Percentiles rank a stretch among this genome's conserved stretches.
phyloP scores from a whole-genome alignment of 2,797 vertebrate genomes.

The Nannoperca australis region DNA sequence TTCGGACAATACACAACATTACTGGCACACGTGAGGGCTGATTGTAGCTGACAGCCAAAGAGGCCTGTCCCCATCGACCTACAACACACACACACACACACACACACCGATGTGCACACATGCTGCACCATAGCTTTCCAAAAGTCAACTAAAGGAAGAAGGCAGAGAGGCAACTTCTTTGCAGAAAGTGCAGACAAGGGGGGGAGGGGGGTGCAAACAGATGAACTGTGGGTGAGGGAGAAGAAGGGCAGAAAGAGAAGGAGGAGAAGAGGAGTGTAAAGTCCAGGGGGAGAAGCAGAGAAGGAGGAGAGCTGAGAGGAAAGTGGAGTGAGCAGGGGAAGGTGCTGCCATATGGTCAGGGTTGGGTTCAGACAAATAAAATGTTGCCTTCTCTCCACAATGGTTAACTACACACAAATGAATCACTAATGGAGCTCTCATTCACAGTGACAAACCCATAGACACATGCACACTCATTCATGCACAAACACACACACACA shows the following conservation, averaged over 20 bases:
- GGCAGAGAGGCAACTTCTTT: constrained; percentile 42
- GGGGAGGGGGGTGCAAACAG: constrained; percentile 13
- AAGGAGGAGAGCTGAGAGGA: constrained; percentile 28
- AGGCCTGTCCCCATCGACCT: constrained; percentile 77
- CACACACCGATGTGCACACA: constrained; percentile 28
- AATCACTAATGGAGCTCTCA: constrained; percentile 82
- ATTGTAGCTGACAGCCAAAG: constrained; percentile 79
- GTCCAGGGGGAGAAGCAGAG: constrained; percentile 43
- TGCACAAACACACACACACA: constrained; percentile 31
- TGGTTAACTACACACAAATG: constrained; percentile 94
- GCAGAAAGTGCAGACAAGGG: constrained; percentile 26
- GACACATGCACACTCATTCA: constrained; percentile 22
- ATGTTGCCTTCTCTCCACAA: constrained; percentile 88
- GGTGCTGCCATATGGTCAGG: constrained; percentile 91
- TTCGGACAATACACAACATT: constrained; percentile 84
- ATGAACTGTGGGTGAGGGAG: constrained; percentile 42
- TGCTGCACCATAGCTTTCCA: constrained; percentile 36
- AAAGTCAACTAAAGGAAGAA: constrained; percentile 60
- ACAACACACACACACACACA: constrained; percentile 42
- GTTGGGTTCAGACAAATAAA: constrained; percentile 96
- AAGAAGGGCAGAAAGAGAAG: constrained; percentile 18
- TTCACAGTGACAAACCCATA: constrained; percentile 56
- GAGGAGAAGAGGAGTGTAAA: constrained; percentile 37
- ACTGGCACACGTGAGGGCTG: constrained; percentile 79
- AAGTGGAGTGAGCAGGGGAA: constrained; percentile 39